A percentile compares a stretch with the other conserved stretches of the same genome.
Evolutionary conservation across 1,140 invertebrate genomes (phyloP).

Genomic region (Zaprionus ghesquierei): DNA sequence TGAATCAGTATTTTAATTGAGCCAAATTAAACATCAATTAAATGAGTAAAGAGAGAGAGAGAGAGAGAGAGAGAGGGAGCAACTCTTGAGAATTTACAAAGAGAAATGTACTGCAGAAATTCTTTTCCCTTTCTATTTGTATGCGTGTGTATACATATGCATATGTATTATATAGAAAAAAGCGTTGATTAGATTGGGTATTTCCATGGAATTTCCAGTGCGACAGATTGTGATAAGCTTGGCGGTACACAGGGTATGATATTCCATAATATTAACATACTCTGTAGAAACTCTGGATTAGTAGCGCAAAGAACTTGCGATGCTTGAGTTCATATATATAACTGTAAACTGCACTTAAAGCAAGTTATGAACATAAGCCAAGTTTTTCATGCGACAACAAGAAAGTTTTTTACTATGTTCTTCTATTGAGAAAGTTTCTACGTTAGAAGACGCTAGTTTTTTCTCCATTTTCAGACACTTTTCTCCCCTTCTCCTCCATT

Average conservation of each 20-base stretch:
- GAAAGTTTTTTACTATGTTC: neutral
- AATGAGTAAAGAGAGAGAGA: constrained; percentile 9
- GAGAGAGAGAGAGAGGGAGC: too few relatives aligned
- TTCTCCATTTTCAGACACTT: neutral
- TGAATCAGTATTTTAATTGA: constrained; percentile 13
- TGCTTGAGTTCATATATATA: neutral
- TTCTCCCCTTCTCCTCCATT: neutral
- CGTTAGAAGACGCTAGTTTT: neutral
- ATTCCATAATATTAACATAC: neutral
- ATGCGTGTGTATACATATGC: neutral
- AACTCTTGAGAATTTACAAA: neutral
- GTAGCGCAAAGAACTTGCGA: neutral
- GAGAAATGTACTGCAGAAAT: constrained; percentile 5
- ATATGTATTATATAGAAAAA: constrained; percentile 1
- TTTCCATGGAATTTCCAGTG: constrained; percentile 13
- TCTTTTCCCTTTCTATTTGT: neutral
- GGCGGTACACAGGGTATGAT: neutral
- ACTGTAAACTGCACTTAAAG: neutral
- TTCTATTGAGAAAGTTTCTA: neutral
- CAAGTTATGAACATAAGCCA: neutral
- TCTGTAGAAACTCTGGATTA: neutral
- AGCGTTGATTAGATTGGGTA: constrained; percentile 20
- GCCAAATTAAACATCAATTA: constrained; percentile 22
- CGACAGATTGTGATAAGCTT: neutral
- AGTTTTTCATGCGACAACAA: neutral